Evolutionary conservation across 2,113 vertebrate genomes (phyloP), one percentile per base, ranked within the genome.

Genomic region (Lepus americanus): DNA sequence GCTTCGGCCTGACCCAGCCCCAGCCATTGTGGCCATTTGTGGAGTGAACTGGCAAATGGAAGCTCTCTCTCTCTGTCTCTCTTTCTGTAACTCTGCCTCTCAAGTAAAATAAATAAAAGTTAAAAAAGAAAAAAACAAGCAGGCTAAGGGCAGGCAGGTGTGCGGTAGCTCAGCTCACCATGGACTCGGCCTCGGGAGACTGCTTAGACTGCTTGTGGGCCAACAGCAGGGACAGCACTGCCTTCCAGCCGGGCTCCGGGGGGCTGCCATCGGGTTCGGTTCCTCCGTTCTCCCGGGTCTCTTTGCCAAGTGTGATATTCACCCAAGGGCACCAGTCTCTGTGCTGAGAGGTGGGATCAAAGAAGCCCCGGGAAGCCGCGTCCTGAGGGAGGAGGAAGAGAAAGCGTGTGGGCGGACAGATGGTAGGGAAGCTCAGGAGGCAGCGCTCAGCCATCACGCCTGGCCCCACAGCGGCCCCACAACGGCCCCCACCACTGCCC

Each of bases 251-350:
- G 0, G 98, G 98, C 82, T 98, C 98, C 72, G 97, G 92, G 0
- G 94, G 27, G 12, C 95, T 27, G 89, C 67, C 76, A 0, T 96
- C 96, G 0, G 0, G 0, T 12, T 92, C 94, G 0, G 80, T 12
- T 0, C 13, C 1, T 0, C 44, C 0, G 22, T 81, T 67, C n/a
- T 90, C 96, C 49, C 14, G 82, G 94, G 94, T 14, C 79, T 97
- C 94, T 4, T 96, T 96, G 85, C 97, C 98, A 59, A 98, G 97
- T 9, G 97, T 97, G 0, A 89, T 9, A 2, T 97, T 98, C 81
- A 99, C 98, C 99, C 99, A 99, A 16, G 99, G 99, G 95, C 99
- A 99, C 99, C 99, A 99, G 94, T 99, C 99, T 4, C 99, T 98
- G 96, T 99, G 99, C 97, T 99, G 99, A n/a, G 98, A 98, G 12